Conservation (phyloP, 2,797 vertebrate species). For the Gadopsis bispinosus region DNA sequence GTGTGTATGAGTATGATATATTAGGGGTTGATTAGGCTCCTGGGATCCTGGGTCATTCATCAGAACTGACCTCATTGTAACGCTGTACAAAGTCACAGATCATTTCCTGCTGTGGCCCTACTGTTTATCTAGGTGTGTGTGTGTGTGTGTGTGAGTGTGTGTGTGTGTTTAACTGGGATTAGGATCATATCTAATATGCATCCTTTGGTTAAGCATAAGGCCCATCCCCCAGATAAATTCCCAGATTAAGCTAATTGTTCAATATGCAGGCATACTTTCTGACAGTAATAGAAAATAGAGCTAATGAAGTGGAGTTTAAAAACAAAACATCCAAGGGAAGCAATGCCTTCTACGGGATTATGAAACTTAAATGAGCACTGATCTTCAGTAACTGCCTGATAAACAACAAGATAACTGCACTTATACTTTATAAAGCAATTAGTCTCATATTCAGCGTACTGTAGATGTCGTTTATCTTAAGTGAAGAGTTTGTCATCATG, state of each 20-base stretch:
- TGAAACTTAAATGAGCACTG: slow-evolving; percentile 2
- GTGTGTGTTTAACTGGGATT: slow-evolving; percentile 50
- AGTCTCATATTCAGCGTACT: background rate
- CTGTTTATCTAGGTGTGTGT: slow-evolving; percentile 68
- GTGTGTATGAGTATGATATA: slow-evolving; percentile 64
- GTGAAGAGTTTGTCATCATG: background rate
- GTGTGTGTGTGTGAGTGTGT: slow-evolving; percentile 14
- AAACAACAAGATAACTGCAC: background rate
- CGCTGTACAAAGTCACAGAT: slow-evolving; percentile 69
- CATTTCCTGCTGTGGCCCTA: slow-evolving; percentile 69
- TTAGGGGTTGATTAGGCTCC: slow-evolving; percentile 77
- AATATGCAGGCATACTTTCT: background rate
- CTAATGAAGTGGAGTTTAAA: slow-evolving; percentile 16
- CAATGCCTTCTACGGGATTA: slow-evolving; percentile 1
- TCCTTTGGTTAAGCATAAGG: slow-evolving; percentile 28
- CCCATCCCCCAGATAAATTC: background rate
- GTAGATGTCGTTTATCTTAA: background rate
- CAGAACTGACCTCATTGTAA: slow-evolving; percentile 76
- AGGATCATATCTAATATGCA: slow-evolving; percentile 54
- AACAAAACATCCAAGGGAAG: slow-evolving; percentile 20
- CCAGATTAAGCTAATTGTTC: slow-evolving; percentile 24
- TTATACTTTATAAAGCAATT: background rate
- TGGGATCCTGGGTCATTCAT: slow-evolving; percentile 73
- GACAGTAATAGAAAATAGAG: slow-evolving; percentile 1
- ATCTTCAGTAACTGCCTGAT: background rate